A percentile compares a stretch with the other conserved stretches of the same genome.
phyloP scores from a whole-genome alignment of 2,113 vertebrate genomes.

The Mixornis gularis region DNA sequence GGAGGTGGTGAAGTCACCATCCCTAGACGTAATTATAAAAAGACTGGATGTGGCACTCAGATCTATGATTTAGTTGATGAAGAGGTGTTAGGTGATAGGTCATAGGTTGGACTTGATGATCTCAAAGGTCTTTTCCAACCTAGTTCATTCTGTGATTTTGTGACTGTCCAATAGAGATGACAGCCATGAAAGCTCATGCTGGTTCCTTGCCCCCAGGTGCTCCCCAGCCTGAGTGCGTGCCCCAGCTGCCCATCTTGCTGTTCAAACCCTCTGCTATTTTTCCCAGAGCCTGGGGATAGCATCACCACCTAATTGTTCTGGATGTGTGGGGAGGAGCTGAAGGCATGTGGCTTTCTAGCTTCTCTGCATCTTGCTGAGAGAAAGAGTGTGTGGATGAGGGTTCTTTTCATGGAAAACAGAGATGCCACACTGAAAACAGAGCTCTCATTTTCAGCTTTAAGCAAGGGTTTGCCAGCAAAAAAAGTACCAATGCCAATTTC shows the following conservation, averaged over 20 bases:
- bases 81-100: background rate
- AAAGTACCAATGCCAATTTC: background rate
- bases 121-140: background rate
- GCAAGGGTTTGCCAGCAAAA: background rate
- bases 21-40: background rate
- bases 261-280: background rate
- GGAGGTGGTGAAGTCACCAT: background rate
- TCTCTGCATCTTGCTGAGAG: background rate
- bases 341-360: background rate
- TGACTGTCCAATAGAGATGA: background rate
- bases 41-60: background rate
- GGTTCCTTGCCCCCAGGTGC: background rate
- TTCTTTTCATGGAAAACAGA: background rate
- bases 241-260: accelerated
- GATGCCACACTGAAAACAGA: background rate
- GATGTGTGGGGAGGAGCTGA: background rate
- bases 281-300: background rate
- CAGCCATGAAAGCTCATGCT: background rate
- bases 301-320: slow-evolving; percentile 6
- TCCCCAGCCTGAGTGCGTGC: background rate
- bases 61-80: background rate
- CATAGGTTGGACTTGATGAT: background rate
- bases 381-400: background rate
- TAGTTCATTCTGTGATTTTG: background rate
- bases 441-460: background rate